phyloP scores from a whole-genome alignment of 2,113 vertebrate species.

The Tupaia chinensis region DNA sequence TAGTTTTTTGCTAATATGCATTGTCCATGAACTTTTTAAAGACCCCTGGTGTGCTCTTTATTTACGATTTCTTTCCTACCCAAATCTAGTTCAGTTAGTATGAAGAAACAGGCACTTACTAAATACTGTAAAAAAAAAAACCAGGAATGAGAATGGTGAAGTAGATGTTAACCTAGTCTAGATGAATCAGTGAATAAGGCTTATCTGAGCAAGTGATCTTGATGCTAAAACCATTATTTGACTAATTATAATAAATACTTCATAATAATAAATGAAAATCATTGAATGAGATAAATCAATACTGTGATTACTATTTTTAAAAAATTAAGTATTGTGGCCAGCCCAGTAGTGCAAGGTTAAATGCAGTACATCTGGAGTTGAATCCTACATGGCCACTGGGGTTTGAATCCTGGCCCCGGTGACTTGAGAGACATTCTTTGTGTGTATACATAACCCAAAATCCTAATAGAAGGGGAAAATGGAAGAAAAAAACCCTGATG shows the following conservation, averaged over 20 bases:
- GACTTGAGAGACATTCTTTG: too few relatives aligned
- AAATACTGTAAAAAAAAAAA: not conserved
- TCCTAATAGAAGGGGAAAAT: too few relatives aligned
- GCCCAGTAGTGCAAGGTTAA: too few relatives aligned
- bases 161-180: not conserved
- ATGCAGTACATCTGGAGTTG: too few relatives aligned
- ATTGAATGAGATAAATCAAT: not conserved
- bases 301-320: not conserved
- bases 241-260: not conserved
- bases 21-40: too few relatives aligned
- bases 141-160: fast-evolving
- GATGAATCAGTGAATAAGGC: not conserved
- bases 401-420: too few relatives aligned
- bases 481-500: too few relatives aligned
- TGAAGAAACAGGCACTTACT: not conserved
- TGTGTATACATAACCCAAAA: too few relatives aligned
- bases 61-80: not conserved
- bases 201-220: not conserved
- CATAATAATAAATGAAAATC: not conserved
- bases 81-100: not conserved
- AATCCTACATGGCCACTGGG: too few relatives aligned
- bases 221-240: not conserved
- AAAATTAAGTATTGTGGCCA: not conserved
- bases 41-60: not conserved
- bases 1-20: too few relatives aligned